Percentiles rank a stretch among this genome's conserved stretches.
These are phyloP conservation scores for Cyaniris semiargus DNA, from an alignment of 2,888 invertebrate species.

Conservation along the genomic window DNA sequence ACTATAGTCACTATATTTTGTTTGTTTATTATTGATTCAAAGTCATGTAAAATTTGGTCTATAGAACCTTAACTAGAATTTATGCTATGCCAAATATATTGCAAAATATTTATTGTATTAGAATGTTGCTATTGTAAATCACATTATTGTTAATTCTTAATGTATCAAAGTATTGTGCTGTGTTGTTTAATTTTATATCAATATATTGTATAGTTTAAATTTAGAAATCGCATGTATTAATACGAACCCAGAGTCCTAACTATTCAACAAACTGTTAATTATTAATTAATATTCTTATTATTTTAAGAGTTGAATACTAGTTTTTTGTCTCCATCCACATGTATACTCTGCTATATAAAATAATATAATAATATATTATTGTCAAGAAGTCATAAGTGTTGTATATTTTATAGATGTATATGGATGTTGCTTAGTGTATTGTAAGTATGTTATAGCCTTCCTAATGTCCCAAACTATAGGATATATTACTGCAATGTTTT, in stretches of 20 bases:
- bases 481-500: no score
- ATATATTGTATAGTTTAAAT: background rate
- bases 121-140: background rate
- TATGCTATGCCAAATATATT: no score
- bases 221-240: background rate
- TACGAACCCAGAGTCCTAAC: background rate
- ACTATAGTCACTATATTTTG: no score
- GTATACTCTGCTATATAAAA: no score
- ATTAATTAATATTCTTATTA: no score
- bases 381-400: background rate
- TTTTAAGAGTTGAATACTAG: no score
- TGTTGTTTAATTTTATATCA: background rate
- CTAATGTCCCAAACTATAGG: background rate
- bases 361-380: background rate
- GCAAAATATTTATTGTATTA: background rate
- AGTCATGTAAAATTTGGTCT: no score
- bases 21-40: no score
- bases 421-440: constrained; percentile 9
- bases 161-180: background rate
- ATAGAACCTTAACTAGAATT: no score
- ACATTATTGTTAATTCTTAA: background rate
- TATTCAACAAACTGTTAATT: no score
- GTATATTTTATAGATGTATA: background rate
- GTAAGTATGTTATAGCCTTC: background rate
- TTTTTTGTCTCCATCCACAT: no score